Evolutionary conservation across 1,140 invertebrate species (phyloP).

Genomic region (Probaryconus sp.): DNA sequence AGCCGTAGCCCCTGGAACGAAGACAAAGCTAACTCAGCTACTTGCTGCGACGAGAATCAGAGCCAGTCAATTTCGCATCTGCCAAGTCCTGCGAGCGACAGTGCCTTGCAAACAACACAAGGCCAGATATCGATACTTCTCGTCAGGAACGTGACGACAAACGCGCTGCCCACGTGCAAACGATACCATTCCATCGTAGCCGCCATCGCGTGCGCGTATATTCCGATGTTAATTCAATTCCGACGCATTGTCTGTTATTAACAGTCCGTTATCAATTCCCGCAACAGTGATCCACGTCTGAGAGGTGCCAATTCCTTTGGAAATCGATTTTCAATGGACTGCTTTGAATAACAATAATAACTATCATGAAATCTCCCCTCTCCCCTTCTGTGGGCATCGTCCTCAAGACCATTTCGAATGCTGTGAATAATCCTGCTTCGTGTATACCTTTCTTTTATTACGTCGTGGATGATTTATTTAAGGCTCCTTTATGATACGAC

Average conservation of each 20-base stretch:
- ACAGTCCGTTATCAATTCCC: background rate
- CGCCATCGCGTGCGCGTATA: conserved; percentile 1
- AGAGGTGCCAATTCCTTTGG: conserved; percentile 2
- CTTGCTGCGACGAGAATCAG: background rate
- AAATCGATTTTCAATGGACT: too few relatives aligned
- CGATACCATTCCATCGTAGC: too few relatives aligned
- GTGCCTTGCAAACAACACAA: background rate
- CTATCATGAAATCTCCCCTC: too few relatives aligned
- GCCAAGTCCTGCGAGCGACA: too few relatives aligned
- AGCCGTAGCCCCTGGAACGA: background rate
- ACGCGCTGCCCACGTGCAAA: too few relatives aligned
- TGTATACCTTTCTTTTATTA: conserved; percentile 7
- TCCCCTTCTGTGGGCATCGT: too few relatives aligned
- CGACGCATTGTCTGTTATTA: background rate
- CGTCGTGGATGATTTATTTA: conserved; percentile 17
- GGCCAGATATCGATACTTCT: conserved; percentile 5
- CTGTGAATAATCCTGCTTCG: conserved; percentile 29
- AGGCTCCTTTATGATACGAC: background rate
- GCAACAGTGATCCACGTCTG: background rate
- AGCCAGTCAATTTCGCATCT: conserved; percentile 42
- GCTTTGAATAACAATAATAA: too few relatives aligned
- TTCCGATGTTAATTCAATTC: conserved; percentile 18
- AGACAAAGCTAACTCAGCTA: conserved; percentile 1
- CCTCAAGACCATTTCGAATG: too few relatives aligned
- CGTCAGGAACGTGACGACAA: conserved; percentile 10